These are phyloP conservation scores for Ceratothoa steindachneri DNA, from an alignment of 2,888 invertebrate species.

Conservation along the genomic window DNA sequence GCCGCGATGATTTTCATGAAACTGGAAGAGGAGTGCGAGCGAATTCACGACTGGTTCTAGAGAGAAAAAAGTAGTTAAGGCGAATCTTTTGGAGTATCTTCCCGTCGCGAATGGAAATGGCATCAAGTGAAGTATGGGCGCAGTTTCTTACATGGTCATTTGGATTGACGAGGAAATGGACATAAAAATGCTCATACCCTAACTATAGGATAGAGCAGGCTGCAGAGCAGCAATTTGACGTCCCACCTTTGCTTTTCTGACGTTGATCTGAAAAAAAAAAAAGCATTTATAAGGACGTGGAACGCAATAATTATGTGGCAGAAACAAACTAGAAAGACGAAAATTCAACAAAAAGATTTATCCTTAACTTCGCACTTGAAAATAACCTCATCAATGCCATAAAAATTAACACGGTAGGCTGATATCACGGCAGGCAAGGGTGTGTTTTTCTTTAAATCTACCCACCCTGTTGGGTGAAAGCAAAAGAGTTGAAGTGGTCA, in stretches of 20 bases:
- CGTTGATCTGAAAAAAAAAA: slow-evolving; percentile 74
- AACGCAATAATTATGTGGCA: no score
- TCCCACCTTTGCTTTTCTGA: slow-evolving; percentile 91
- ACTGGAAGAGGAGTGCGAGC: background rate
- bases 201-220: slow-evolving; percentile 85
- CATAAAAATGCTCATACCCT: background rate
- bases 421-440: no score
- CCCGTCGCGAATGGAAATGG: background rate
- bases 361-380: no score
- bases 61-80: background rate
- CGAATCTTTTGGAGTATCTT: background rate
- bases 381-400: no score
- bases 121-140: background rate
- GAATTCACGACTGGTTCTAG: background rate
- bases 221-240: slow-evolving; percentile 89
- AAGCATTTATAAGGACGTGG: slow-evolving; percentile 46
- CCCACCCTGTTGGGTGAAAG: no score
- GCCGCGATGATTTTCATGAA: background rate
- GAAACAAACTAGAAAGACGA: no score
- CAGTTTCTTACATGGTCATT: background rate
- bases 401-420: no score
- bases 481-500: no score
- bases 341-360: no score
- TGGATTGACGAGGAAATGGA: background rate
- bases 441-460: no score